phyloP scores from a whole-genome alignment of 2,888 invertebrate genomes.

The Troides helena region DNA sequence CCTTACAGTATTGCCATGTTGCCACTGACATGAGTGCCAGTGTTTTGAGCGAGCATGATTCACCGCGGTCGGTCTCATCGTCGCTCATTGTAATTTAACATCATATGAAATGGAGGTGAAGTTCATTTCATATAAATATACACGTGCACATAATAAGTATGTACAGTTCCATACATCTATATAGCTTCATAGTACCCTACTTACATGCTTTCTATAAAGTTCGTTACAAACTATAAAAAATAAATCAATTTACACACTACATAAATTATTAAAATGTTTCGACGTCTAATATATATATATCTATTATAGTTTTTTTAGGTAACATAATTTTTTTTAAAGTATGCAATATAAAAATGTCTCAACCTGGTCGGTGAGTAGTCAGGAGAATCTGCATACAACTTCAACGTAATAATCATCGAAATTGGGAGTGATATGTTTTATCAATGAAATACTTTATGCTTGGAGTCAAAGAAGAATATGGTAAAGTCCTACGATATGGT shows the following conservation, averaged over 20 bases:
- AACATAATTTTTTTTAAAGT: not conserved
- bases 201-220: not conserved
- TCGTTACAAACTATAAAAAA: constrained; percentile 14
- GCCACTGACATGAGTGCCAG: no score
- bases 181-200: no score
- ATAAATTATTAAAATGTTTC: not conserved
- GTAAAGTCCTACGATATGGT: not conserved
- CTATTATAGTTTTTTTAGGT: no score
- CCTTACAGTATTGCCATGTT: no score
- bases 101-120: no score
- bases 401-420: not conserved
- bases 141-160: no score
- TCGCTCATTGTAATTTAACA: no score
- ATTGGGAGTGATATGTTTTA: constrained; percentile 23
- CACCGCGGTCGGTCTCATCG: no score
- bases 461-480: constrained; percentile 28
- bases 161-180: no score
- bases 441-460: constrained; percentile 28
- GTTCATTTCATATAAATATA: no score
- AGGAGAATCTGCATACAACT: constrained; percentile 6
- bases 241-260: not conserved
- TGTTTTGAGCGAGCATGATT: no score
- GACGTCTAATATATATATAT: no score
- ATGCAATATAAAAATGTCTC: not conserved
- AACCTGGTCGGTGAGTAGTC: constrained; percentile 9